phyloP scores from a whole-genome alignment of 2,797 vertebrate species.

The Fistularia commersonii region DNA sequence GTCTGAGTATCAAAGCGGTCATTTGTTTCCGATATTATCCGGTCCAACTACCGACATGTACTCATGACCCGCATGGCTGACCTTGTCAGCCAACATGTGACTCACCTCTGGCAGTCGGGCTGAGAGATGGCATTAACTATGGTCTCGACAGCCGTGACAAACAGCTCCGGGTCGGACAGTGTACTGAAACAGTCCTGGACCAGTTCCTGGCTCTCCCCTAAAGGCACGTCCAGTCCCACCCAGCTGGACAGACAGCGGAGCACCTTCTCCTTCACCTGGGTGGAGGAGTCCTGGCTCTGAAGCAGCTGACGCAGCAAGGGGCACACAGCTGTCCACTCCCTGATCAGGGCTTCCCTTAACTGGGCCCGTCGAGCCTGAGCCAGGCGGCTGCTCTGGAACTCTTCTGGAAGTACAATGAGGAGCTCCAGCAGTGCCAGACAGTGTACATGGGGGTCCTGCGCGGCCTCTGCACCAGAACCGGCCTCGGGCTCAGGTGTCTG shows the following conservation, averaged over 20 bases:
- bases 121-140: constrained; percentile 91
- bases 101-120: constrained; percentile 92
- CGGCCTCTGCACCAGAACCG: constrained; percentile 60
- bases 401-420: constrained; percentile 92
- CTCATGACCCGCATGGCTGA: too few relatives aligned
- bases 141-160: constrained; percentile 92
- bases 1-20: too few relatives aligned
- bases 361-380: constrained; percentile 84
- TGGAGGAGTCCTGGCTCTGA: constrained; percentile 83
- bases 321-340: constrained; percentile 86
- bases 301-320: constrained; percentile 90
- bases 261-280: constrained; percentile 88
- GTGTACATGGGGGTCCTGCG: constrained; percentile 81
- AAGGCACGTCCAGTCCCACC: constrained; percentile 87
- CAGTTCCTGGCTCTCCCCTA: constrained; percentile 87
- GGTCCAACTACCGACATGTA: too few relatives aligned
- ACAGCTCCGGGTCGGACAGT: constrained; percentile 87
- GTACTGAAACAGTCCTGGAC: constrained; percentile 87
- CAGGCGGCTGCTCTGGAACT: constrained; percentile 90
- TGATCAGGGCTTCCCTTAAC: constrained; percentile 83
- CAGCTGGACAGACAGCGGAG: constrained; percentile 94
- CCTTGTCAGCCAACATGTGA: background rate
- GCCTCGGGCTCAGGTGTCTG: constrained; percentile 52
- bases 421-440: constrained; percentile 91
- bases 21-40: too few relatives aligned